Base-by-base conservation (phyloP, 1,140 invertebrate genomes). In the Caenorhabditis briggsae region DNA sequence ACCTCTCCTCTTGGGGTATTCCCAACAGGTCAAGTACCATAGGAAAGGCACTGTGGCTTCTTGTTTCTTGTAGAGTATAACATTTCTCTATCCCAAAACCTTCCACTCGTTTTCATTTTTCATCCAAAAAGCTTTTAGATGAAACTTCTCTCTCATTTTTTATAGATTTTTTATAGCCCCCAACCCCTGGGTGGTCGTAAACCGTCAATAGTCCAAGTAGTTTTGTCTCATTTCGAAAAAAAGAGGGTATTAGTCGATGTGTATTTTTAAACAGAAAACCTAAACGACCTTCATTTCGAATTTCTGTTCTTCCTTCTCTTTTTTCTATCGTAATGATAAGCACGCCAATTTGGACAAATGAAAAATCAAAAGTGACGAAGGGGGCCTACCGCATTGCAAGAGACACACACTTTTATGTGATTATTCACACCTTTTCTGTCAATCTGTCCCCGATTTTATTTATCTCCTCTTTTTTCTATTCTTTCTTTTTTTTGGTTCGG, bases 401-500 rank as follows among this genome's bases (percentile, higher is more conserved):
- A 33, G 43, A 12, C 43, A 14, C n/a, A 70, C 70, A 46, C 23
- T 78, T 78, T 78, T 78, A 78, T 78, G 70, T 78, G 70, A 78
- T 78, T 78, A 78, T 78, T 78, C 70, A 78, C 70, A 78, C 70
- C 70, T 78, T 78, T 78, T 61, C 46, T 50, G 70, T 50, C 46
- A 50, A 78, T 78, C 46, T 33, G 33, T 33, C 33, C 33, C 33
- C 70, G 70, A 78, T 78, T 78, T 78, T 41, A 78, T 78, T 78
- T 78, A 78, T 78, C 70, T 33, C 33, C 61, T 53, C 50, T 53
- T 11, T 33, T 61, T 25, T 61, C 33, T 33, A 33, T 61, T 61
- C 18, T 50, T 25, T 78, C 70, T 53, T 6, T 50, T 53, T 78
- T 50, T 50, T 43, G 5, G 7, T 5, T 53, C n/a, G 20, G 41